Conservation (phyloP, 2,113 vertebrate genomes). For the Syngnathus typhle region DNA sequence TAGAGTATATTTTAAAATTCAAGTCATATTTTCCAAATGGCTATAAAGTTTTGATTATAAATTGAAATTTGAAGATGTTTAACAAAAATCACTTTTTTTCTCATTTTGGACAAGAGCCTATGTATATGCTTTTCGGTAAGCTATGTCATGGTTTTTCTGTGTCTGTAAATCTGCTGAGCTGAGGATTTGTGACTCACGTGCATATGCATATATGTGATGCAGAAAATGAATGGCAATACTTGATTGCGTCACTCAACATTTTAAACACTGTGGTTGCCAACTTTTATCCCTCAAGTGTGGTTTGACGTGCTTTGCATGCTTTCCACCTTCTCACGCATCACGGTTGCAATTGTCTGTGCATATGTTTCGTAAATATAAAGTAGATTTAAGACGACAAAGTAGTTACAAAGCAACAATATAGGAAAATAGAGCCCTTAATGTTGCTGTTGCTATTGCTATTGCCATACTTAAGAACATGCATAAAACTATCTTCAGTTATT, state of each 20-base stretch:
- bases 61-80: too few relatives aligned
- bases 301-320: neutral
- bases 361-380: too few relatives aligned
- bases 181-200: neutral
- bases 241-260: neutral
- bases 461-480: too few relatives aligned
- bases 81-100: neutral
- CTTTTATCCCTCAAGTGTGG: neutral
- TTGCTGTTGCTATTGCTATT: slow-evolving; percentile 6
- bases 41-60: too few relatives aligned
- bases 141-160: too few relatives aligned
- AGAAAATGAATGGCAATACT: neutral
- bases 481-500: too few relatives aligned
- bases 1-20: too few relatives aligned
- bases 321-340: neutral
- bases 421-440: neutral
- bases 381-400: too few relatives aligned
- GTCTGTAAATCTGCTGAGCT: neutral
- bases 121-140: neutral
- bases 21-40: too few relatives aligned
- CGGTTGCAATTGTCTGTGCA: neutral
- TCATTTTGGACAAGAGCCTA: neutral
- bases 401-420: too few relatives aligned
- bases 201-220: neutral
- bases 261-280: neutral